phyloP scores from a whole-genome alignment of 2,113 vertebrate genomes.

The Catharus fuscescens region DNA sequence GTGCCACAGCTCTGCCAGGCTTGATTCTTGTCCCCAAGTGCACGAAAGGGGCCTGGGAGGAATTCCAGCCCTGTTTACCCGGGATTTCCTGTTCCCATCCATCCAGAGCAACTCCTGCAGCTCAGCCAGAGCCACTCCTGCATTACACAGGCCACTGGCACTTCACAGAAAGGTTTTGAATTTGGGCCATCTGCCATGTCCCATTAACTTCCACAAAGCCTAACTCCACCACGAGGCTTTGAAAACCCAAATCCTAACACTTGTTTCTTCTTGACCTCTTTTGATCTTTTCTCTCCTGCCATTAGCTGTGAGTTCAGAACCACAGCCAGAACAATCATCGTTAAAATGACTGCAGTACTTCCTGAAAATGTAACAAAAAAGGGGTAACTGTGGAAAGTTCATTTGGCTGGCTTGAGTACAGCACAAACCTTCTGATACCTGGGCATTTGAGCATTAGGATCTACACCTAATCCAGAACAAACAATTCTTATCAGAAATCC shows the following conservation, averaged over 20 bases:
- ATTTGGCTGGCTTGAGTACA: neutral
- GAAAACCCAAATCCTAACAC: neutral
- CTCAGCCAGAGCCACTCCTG: neutral
- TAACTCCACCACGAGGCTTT: neutral
- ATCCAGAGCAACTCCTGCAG: neutral
- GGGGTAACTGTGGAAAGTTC: neutral
- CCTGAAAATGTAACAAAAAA: neutral
- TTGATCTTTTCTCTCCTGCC: neutral
- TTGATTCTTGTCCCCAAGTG: neutral
- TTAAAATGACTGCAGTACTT: neutral
- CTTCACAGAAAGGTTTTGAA: neutral
- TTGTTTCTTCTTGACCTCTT: constrained; percentile 23
- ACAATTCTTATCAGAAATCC: neutral
- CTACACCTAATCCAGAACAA: neutral
- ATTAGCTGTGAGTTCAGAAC: neutral
- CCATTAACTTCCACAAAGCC: neutral
- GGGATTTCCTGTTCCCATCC: neutral
- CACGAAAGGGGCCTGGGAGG: neutral
- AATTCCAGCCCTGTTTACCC: neutral
- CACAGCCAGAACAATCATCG: neutral
- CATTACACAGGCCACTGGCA: constrained; percentile 5
- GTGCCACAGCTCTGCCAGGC: neutral
- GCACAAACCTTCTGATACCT: neutral
- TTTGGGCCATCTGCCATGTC: neutral
- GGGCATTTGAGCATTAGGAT: neutral